phyloP scores from a whole-genome alignment of 2,113 vertebrate species.

The Pterocles gutturalis region DNA sequence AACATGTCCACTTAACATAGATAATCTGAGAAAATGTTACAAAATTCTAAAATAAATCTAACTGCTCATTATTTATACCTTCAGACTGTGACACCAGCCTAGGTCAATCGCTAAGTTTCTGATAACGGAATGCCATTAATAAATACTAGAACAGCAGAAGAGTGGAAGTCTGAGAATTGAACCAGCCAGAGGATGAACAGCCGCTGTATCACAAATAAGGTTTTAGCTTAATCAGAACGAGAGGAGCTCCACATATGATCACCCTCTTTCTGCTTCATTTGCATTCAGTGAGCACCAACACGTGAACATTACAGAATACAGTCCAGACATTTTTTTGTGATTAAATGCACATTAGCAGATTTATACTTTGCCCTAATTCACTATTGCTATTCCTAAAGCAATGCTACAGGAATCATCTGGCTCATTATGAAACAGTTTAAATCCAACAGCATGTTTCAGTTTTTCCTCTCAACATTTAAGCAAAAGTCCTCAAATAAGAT shows the following conservation, averaged over 20 bases:
- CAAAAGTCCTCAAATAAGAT: background rate
- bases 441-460: slow-evolving; percentile 27
- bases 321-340: slow-evolving; percentile 73
- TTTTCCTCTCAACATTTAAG: slow-evolving; percentile 19
- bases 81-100: slow-evolving; percentile 83
- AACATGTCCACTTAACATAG: slow-evolving; percentile 81
- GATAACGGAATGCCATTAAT: slow-evolving; percentile 78
- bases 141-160: slow-evolving; percentile 84
- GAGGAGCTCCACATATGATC: background rate
- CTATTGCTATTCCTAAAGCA: slow-evolving; percentile 78
- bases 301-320: slow-evolving; percentile 52
- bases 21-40: slow-evolving; percentile 79
- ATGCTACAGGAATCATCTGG: slow-evolving; percentile 67
- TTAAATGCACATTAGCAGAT: slow-evolving; percentile 77
- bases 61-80: slow-evolving; percentile 75
- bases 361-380: slow-evolving; percentile 77
- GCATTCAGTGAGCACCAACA: slow-evolving; percentile 78
- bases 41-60: slow-evolving; percentile 80
- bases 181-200: slow-evolving; percentile 77
- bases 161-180: slow-evolving; percentile 79
- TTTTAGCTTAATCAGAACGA: slow-evolving; percentile 65
- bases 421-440: slow-evolving; percentile 65
- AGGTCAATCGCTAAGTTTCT: slow-evolving; percentile 83
- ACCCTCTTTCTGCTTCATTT: slow-evolving; percentile 75
- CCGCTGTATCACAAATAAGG: slow-evolving; percentile 76